A percentile compares a stretch with the other conserved stretches of the same genome.
phyloP scores from a whole-genome alignment of 30 jellyfish, hydroid and myxozoan species.

The Phacellophora camtschatica region DNA sequence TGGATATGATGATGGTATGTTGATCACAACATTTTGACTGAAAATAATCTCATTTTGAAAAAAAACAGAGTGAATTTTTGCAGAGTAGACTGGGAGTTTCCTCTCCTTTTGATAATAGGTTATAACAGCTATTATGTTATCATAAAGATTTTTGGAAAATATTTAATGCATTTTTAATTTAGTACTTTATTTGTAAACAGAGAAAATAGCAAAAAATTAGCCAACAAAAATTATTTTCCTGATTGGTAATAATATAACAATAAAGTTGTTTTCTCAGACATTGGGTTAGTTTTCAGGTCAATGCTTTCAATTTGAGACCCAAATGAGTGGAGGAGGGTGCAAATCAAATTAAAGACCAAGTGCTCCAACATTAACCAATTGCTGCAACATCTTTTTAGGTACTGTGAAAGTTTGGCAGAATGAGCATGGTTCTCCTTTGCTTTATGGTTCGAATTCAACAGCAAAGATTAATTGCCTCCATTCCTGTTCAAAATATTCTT shows the following conservation, averaged over 20 bases:
- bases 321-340: no score
- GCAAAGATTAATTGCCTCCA: not conserved
- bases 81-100: no score
- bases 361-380: no score
- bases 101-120: no score
- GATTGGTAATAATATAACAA: no score
- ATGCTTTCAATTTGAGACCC: no score
- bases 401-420: slow-evolving; percentile 42
- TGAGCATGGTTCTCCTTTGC: slow-evolving; percentile 22
- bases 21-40: no score
- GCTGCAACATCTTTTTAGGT: slow-evolving; percentile 5
- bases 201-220: no score
- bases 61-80: not conserved
- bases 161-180: not conserved
- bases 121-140: not conserved
- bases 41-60: not conserved
- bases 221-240: no score
- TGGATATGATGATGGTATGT: slow-evolving; percentile 56
- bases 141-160: not conserved
- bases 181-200: not conserved
- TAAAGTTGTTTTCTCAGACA: no score
- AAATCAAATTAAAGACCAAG: no score
- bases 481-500: not conserved
- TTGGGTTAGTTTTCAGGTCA: no score
- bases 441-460: not conserved